These are phyloP conservation scores for Globodera ellingtonae DNA, from an alignment of 1,140 invertebrate genomes.

Conservation along the genomic window DNA sequence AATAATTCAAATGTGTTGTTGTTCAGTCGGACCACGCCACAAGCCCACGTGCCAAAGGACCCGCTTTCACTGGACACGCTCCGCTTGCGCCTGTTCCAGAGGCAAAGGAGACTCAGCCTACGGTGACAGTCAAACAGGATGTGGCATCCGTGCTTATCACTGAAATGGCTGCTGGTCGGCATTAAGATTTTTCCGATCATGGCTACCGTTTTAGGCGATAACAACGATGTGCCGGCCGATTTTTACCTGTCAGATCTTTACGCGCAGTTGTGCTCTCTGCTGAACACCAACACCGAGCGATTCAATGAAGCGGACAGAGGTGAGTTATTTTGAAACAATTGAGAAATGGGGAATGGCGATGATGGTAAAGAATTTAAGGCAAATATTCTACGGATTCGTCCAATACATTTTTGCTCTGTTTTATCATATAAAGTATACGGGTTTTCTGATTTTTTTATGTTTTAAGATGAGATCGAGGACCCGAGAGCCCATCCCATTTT, in stretches of 20 bases:
- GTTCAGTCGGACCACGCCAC: constrained; percentile 16
- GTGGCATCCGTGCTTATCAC: constrained; percentile 40
- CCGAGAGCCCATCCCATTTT: constrained; percentile 44
- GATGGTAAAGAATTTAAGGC: neutral
- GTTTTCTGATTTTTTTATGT: neutral
- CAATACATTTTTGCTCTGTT: no score
- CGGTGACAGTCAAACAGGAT: constrained; percentile 29
- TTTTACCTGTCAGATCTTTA: constrained; percentile 40
- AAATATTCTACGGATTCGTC: no score
- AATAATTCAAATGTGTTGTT: neutral
- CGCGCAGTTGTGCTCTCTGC: constrained; percentile 29
- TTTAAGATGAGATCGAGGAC: constrained; percentile 40
- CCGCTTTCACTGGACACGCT: constrained; percentile 33
- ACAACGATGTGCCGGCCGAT: constrained; percentile 36
- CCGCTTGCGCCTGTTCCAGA: constrained; percentile 36
- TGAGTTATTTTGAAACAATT: constrained; percentile 25
- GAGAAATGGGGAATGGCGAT: neutral
- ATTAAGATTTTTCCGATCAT: constrained; percentile 2
- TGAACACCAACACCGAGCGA: constrained; percentile 32
- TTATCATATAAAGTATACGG: no score
- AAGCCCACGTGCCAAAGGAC: constrained; percentile 29
- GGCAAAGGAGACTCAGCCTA: constrained; percentile 6
- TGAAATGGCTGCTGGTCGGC: constrained; percentile 35
- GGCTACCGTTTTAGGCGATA: constrained; percentile 29
- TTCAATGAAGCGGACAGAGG: constrained; percentile 41